A percentile compares a stretch with the other conserved stretches of the same genome.
Conservation (phyloP, 1,140 invertebrate genomes). For the Chrysopa pallens region DNA sequence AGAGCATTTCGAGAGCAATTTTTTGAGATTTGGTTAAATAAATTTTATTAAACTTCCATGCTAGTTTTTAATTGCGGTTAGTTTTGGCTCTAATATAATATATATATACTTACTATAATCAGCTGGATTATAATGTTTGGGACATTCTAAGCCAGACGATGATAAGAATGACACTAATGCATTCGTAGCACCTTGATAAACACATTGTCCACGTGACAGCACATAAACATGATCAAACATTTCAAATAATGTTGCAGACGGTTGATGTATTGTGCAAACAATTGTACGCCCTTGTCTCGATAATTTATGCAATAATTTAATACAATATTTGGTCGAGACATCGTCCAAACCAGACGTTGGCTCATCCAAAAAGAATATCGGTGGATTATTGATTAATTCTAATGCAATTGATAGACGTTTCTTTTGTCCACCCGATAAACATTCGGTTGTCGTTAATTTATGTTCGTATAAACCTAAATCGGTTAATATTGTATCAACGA, state of each 20-base stretch:
- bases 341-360: conserved; percentile 62
- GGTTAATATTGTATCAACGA: conserved; percentile 37
- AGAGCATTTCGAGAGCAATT: too few relatives aligned
- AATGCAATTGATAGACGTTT: conserved; percentile 70
- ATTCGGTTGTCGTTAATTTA: conserved; percentile 38
- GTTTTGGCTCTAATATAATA: too few relatives aligned
- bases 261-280: conserved; percentile 77
- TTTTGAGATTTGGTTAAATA: too few relatives aligned
- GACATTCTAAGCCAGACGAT: conserved; percentile 62
- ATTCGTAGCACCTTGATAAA: conserved; percentile 64
- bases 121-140: conserved; percentile 87
- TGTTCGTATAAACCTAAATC: conserved; percentile 38
- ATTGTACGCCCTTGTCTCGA: conserved; percentile 58
- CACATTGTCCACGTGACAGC: conserved; percentile 69
- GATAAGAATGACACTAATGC: conserved; percentile 68
- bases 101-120: conserved; percentile 76
- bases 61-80: too few relatives aligned
- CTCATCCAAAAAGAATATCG: conserved; percentile 47
- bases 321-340: conserved; percentile 46
- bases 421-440: conserved; percentile 67
- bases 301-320: conserved; percentile 43
- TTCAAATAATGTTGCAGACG: conserved; percentile 64
- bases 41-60: too few relatives aligned
- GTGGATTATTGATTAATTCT: conserved; percentile 68
- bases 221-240: conserved; percentile 61